Conservation (phyloP, 1,140 invertebrate species). For the Sipha flava region DNA sequence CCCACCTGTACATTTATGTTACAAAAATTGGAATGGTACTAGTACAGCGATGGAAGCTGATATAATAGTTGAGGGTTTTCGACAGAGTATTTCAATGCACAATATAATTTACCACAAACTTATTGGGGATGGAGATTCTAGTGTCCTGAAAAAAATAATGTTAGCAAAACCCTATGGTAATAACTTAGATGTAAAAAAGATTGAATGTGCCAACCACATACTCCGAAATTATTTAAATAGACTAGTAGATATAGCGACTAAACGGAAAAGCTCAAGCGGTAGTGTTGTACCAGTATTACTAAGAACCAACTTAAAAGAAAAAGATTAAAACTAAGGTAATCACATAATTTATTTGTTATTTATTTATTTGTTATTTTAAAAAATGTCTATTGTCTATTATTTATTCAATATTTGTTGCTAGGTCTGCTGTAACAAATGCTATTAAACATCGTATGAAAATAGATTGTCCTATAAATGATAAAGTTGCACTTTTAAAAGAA, state of each 20-base stretch:
- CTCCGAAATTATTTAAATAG: not conserved
- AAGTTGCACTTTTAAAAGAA: not conserved
- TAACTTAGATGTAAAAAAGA: not conserved
- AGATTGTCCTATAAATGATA: not conserved
- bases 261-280: not conserved
- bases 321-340: too few species aligned
- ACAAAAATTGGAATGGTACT: conserved; percentile 37
- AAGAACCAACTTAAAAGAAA: not conserved
- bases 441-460: conserved; percentile 5
- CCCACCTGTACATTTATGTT: conserved; percentile 1
- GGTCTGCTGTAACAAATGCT: conserved; percentile 21
- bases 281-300: not conserved
- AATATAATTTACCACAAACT: too few species aligned
- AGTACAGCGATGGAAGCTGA: conserved; percentile 40
- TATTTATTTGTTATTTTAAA: too few species aligned
- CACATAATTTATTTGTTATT: too few species aligned
- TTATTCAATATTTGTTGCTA: too few species aligned
- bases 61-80: conserved; percentile 40
- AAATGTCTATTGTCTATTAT: too few species aligned
- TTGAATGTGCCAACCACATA: not conserved
- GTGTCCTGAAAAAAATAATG: too few species aligned
- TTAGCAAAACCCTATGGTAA: not conserved
- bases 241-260: not conserved
- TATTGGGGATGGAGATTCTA: too few species aligned
- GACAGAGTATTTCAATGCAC: conserved; percentile 30